Base-by-base conservation (phyloP, 2,888 invertebrate genomes). In the Polymixis lichenea region DNA sequence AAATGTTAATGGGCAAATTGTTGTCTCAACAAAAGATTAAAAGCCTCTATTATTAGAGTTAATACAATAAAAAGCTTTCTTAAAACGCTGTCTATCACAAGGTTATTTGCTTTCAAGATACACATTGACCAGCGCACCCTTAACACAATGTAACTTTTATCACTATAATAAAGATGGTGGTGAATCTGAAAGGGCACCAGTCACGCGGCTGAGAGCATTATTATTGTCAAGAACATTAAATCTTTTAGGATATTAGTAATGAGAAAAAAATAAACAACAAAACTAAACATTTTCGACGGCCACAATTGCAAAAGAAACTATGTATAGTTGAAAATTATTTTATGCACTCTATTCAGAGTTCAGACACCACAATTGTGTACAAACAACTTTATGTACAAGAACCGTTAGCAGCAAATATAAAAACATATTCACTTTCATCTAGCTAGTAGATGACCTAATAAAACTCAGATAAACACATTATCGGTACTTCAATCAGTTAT, bases 131-230 rank as follows among this genome's bases (percentile, higher is more conserved):
- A 84, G 72, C 85, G 67, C 85, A 78, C 87, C 86, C 82, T 85
- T 80, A 85, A 83, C 77, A 89, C 85, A 88, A 89, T 86, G 82
- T 83, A 72, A 84, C 85, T 87, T 87, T 89, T 88, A 89, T 89
- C 71, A 85, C 89, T 83, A 84, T 80, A 88, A 86, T 88, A 90
- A 88, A 88, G 72, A 79, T 58, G 80, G 80, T 67, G 82, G 77
- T 83, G 85, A 73, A 80, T 77, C 73, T 77, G 68, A 80, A 83
- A 85, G 80, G 82, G 77, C 82, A 87, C 87, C 87, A 83, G 79
- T 81, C 83, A 76, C 72, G 71, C 72, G 68, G 62, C 78, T 72
- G 75, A 55, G 75, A 80, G 66, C 81, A 86, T 87, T 75, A 72
- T 86, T 86, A 85, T 86, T 85, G 84, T 84, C 77, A 77, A 69